phyloP scores from a whole-genome alignment of 2,113 vertebrate species.

The Halcyon malimbica region DNA sequence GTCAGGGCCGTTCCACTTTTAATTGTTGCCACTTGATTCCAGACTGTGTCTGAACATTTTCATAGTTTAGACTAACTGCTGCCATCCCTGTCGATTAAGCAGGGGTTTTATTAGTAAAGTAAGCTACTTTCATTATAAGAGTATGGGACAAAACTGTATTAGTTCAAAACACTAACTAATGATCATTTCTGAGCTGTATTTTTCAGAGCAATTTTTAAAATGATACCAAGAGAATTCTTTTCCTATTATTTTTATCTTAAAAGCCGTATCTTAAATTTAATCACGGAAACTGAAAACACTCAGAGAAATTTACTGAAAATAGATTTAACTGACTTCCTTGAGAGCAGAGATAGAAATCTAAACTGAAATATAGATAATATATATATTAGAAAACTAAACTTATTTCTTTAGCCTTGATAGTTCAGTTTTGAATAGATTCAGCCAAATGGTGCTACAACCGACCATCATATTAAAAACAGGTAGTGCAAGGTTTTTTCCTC shows the following conservation, averaged over 20 bases:
- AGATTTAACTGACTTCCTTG: not conserved
- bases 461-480: not conserved
- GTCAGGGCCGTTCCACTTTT: slow-evolving; percentile 12
- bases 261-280: not conserved
- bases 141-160: not conserved
- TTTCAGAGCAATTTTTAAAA: not conserved
- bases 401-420: not conserved
- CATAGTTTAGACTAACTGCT: not conserved
- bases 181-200: not conserved
- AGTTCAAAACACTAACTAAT: not conserved
- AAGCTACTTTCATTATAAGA: not conserved
- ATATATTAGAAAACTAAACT: not conserved
- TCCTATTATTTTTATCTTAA: not conserved
- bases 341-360: not conserved
- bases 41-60: not conserved
- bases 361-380: not conserved
- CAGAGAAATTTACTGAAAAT: not conserved
- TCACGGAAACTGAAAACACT: not conserved
- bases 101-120: not conserved
- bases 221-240: not conserved
- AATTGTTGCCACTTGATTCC: not conserved
- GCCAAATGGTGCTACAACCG: not conserved
- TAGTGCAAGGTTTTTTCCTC: accelerated
- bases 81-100: not conserved
- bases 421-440: not conserved